Evolutionary conservation across 2,113 vertebrate species (phyloP).

Genomic region (Myrmecophaga tridactyla): DNA sequence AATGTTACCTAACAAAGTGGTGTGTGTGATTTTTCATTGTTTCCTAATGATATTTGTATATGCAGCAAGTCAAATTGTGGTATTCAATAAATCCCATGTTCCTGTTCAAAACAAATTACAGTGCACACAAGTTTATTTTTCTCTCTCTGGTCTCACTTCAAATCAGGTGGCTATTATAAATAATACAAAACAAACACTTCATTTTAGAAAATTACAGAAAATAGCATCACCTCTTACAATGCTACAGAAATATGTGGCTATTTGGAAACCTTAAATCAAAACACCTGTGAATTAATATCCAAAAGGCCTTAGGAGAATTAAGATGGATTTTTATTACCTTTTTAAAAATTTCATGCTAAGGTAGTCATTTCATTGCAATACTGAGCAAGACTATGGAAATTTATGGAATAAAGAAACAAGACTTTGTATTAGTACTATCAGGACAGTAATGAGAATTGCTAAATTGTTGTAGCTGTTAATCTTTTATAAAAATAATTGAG

Average conservation of each 20-base stretch:
- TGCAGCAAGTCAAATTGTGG: slow-evolving; percentile 2
- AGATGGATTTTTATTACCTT: background rate
- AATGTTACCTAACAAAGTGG: background rate
- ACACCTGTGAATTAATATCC: background rate
- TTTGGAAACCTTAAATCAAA: slow-evolving; percentile 48
- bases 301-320: background rate
- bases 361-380: background rate
- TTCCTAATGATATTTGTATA: background rate
- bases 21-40: slow-evolving; percentile 10
- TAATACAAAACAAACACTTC: slow-evolving; percentile 38
- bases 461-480: background rate
- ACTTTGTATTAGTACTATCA: background rate
- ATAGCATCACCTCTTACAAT: background rate
- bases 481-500: slow-evolving; percentile 5
- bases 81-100: background rate
- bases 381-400: background rate
- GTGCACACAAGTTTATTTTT: slow-evolving; percentile 45
- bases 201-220: slow-evolving; percentile 58
- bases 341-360: background rate
- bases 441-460: background rate
- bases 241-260: slow-evolving; percentile 15
- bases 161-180: slow-evolving; percentile 53
- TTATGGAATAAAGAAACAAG: background rate
- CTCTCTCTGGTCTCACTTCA: slow-evolving; percentile 37
- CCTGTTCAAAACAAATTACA: slow-evolving; percentile 36